Evolutionary conservation across 2,888 invertebrate species (phyloP).

Genomic region (Eupithecia pulchellata): DNA sequence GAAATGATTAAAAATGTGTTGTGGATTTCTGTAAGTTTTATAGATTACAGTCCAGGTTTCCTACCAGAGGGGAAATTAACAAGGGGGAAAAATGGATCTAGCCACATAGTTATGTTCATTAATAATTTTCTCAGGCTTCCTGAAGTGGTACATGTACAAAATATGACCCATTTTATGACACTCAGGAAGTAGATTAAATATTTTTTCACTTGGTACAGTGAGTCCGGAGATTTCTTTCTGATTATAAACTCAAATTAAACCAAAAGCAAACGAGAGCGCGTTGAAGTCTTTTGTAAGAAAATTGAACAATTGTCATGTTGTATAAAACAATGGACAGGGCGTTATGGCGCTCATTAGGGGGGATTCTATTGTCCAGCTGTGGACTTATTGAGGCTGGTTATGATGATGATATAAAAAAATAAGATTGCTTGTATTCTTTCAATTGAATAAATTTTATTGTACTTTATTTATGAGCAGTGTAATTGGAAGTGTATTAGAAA

Average conservation of each 20-base stretch:
- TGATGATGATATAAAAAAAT: not conserved
- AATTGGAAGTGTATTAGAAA: no score
- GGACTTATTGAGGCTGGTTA: not conserved
- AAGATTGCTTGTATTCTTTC: not conserved
- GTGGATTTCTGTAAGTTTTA: no score
- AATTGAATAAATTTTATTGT: not conserved
- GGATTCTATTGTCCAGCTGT: not conserved
- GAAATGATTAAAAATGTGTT: no score
- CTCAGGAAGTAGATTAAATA: no score
- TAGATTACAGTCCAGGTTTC: no score
- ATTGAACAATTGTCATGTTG: not conserved
- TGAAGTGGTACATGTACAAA: not conserved
- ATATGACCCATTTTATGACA: not conserved
- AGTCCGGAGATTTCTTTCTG: not conserved
- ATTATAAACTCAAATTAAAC: no score
- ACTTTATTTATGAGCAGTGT: not conserved
- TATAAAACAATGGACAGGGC: not conserved
- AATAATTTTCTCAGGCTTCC: no score
- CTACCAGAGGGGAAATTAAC: not conserved
- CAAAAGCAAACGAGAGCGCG: slow-evolving; percentile 2
- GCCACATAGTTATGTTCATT: no score
- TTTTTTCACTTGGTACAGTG: not conserved
- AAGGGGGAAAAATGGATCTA: no score
- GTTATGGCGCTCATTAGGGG: not conserved
- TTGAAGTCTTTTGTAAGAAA: slow-evolving; percentile 18